Conservation (phyloP, 2,113 vertebrate species). For the Coptodon bakossiorum region DNA sequence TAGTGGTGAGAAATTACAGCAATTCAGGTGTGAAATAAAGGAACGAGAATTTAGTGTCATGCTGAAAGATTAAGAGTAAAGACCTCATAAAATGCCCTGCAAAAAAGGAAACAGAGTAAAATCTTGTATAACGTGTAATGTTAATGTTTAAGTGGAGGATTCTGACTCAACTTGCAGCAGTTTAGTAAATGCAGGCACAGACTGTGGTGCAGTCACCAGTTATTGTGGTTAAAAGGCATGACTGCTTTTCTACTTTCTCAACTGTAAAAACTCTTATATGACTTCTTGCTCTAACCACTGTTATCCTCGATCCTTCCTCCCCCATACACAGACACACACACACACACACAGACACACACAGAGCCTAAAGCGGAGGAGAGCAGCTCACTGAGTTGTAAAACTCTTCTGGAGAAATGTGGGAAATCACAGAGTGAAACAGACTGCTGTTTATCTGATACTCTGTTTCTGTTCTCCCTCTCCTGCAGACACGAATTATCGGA, state of each 20-base stretch:
- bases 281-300: not conserved
- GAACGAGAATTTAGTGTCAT: not conserved
- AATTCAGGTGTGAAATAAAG: not conserved
- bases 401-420: not conserved
- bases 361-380: not conserved
- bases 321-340: not conserved
- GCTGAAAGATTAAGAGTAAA: not conserved
- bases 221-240: not conserved
- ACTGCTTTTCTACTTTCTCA: not conserved
- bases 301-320: not conserved
- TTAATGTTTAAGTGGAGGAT: not conserved
- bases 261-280: not conserved
- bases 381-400: not conserved
- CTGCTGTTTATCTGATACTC: not conserved
- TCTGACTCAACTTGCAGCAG: not conserved
- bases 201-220: not conserved
- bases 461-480: not conserved
- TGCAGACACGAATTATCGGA: constrained; percentile 85
- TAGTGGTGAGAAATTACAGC: not conserved
- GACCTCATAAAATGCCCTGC: not conserved
- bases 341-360: not conserved
- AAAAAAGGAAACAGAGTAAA: not conserved
- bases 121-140: not conserved
- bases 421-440: constrained; percentile 8
- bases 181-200: not conserved